Evolutionary conservation across 2,888 invertebrate species (phyloP).

Genomic region (Nowickia ferox): DNA sequence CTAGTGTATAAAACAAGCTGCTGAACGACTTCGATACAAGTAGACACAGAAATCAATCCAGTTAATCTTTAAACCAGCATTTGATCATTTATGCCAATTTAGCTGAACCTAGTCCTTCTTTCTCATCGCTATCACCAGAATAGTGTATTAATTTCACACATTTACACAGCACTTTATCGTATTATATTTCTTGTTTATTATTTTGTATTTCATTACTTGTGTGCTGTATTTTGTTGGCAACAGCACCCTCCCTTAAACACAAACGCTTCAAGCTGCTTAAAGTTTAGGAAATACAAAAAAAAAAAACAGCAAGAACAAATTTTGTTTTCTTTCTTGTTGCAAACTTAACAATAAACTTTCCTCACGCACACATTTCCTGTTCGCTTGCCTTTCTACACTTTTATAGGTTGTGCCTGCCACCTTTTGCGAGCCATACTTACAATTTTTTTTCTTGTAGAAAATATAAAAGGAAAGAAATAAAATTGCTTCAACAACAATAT

Average conservation of each 20-base stretch:
- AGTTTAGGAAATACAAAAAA: conserved; percentile 16
- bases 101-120: neutral
- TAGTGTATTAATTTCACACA: conserved; percentile 69
- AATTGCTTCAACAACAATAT: conserved; percentile 49
- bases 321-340: conserved; percentile 16
- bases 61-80: too few relatives aligned
- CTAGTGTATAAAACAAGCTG: too few relatives aligned
- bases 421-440: neutral
- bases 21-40: too few relatives aligned
- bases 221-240: conserved; percentile 18
- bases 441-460: neutral
- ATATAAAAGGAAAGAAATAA: conserved; percentile 46
- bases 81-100: neutral
- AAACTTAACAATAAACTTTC: conserved; percentile 68
- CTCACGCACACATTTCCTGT: conserved; percentile 70
- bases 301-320: neutral
- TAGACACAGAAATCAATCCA: too few relatives aligned
- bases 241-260: neutral
- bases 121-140: neutral
- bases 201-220: conserved; percentile 59
- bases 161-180: conserved; percentile 66
- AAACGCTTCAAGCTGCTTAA: conserved; percentile 50
- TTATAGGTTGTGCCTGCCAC: conserved; percentile 42
- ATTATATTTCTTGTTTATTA: conserved; percentile 29
- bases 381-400: conserved; percentile 7